Evolutionary conservation across 2,797 vertebrate species (phyloP).

Genomic region (Necrosyrtes monachus): DNA sequence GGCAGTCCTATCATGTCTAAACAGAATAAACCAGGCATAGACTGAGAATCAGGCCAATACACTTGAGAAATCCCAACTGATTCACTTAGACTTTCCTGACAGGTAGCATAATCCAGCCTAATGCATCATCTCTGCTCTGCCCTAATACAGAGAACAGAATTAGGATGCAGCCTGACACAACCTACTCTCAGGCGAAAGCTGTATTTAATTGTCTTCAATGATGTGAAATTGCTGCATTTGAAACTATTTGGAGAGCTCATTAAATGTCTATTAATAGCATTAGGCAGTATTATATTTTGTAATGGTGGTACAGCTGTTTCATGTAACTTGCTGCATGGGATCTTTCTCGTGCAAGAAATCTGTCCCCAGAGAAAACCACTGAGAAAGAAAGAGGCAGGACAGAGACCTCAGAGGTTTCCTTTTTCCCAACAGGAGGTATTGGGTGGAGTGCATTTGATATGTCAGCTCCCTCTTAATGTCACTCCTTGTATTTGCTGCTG

Average conservation of each 20-base stretch:
- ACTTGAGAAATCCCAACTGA: background rate
- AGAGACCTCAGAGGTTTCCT: background rate
- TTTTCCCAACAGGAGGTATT: background rate
- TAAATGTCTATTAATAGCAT: background rate
- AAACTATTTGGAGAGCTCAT: constrained; percentile 4
- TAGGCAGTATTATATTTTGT: background rate
- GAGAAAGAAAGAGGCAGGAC: background rate
- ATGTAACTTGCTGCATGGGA: background rate
- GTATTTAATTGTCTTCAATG: background rate
- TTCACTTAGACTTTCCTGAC: background rate
- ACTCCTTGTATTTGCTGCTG: background rate
- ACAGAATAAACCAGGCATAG: background rate
- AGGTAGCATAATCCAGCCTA: background rate
- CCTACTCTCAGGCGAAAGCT: background rate
- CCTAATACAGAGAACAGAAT: background rate
- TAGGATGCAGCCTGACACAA: background rate
- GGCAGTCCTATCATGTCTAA: background rate
- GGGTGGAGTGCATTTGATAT: background rate
- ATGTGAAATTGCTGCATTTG: background rate
- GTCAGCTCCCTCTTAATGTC: background rate
- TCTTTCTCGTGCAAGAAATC: background rate
- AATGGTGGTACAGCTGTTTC: constrained; percentile 16
- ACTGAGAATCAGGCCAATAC: background rate
- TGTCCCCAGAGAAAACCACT: background rate
- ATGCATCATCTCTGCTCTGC: background rate